Percentiles rank a stretch among this genome's conserved stretches.
Evolutionary conservation across 2,888 invertebrate species (phyloP).

Genomic region (Tipula helvola): DNA sequence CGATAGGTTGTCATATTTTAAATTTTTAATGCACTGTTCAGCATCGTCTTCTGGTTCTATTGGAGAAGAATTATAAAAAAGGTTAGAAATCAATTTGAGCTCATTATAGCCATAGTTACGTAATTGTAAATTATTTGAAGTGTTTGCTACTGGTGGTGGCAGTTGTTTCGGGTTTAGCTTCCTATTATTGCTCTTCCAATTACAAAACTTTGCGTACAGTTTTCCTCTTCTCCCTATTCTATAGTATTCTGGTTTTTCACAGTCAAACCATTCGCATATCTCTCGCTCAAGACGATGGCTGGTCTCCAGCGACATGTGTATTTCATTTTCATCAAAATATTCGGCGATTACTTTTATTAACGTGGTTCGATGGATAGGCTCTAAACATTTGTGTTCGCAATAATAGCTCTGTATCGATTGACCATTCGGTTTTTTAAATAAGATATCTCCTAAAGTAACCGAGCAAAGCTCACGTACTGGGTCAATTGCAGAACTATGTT

Average conservation of each 20-base stretch:
- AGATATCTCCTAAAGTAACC: no score
- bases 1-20: conserved; percentile 18
- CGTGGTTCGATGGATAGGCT: no score
- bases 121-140: not conserved
- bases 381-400: no score
- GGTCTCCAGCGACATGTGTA: conserved; percentile 13
- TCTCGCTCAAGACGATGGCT: conserved; percentile 14
- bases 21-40: conserved; percentile 15
- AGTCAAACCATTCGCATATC: conserved; percentile 14
- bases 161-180: not conserved
- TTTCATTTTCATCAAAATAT: conserved; percentile 12
- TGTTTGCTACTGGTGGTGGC: not conserved
- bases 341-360: no score
- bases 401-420: no score
- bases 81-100: no score
- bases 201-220: no score
- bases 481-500: no score
- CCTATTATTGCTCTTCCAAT: conserved; percentile 12
- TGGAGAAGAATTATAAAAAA: no score
- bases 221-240: conserved; percentile 15
- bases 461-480: no score
- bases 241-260: conserved; percentile 15
- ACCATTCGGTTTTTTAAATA: no score
- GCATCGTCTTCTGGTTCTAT: no score
- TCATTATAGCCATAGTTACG: conserved; percentile 8